Percentiles rank a stretch among this genome's conserved stretches.
These are phyloP conservation scores for Cerastoderma edule DNA, from an alignment of 2,888 invertebrate genomes.

Conservation along the genomic window DNA sequence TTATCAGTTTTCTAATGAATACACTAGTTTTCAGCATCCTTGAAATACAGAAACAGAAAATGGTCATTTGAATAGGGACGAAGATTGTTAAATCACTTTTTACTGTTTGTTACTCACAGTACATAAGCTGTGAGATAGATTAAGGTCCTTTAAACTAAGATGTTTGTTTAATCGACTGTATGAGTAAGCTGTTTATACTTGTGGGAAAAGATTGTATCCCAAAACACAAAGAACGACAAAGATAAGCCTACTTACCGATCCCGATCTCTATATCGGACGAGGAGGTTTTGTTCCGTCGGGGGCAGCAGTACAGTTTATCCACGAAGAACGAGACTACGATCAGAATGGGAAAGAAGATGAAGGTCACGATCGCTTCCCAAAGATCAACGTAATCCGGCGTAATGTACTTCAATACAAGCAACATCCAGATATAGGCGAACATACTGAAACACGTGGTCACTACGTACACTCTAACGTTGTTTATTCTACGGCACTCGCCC, in stretches of 20 bases:
- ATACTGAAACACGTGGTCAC: slow-evolving; percentile 83
- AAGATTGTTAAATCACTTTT: too few species aligned
- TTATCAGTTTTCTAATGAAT: too few species aligned
- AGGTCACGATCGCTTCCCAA: slow-evolving; percentile 87
- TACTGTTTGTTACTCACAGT: too few species aligned
- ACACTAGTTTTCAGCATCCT: too few species aligned
- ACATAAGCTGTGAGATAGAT: too few species aligned
- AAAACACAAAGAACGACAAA: neutral
- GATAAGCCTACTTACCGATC: slow-evolving; percentile 65
- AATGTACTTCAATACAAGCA: slow-evolving; percentile 84
- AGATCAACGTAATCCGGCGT: slow-evolving; percentile 84
- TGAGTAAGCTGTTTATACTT: too few species aligned
- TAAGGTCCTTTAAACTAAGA: too few species aligned
- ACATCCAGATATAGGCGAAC: slow-evolving; percentile 87
- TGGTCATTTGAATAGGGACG: too few species aligned
- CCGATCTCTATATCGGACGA: slow-evolving; percentile 75
- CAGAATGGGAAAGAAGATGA: slow-evolving; percentile 86
- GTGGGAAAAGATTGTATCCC: neutral
- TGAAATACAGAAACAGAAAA: too few species aligned
- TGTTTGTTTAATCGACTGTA: too few species aligned
- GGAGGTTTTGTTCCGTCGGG: slow-evolving; percentile 66
- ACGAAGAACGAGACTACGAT: slow-evolving; percentile 86
- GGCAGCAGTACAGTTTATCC: slow-evolving; percentile 83
- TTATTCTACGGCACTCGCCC: slow-evolving; percentile 83
- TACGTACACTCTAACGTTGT: slow-evolving; percentile 84